Conservation (phyloP, 2,797 vertebrate genomes). For the Limnodromus scolopaceus region DNA sequence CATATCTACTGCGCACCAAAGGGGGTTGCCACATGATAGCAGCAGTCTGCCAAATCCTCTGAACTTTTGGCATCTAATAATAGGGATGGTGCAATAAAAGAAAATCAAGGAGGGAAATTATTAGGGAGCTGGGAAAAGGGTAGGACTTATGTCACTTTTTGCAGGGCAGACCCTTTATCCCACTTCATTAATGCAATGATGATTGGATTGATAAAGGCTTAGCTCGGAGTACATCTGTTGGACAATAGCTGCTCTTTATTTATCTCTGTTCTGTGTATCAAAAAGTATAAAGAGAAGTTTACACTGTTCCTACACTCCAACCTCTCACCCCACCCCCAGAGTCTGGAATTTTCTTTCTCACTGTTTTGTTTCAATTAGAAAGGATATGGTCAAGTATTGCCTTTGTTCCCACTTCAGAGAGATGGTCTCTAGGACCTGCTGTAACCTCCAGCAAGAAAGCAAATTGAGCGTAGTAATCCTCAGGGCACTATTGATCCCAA, state of each 20-base stretch:
- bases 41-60: conserved; percentile 63
- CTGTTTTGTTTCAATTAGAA: conserved; percentile 49
- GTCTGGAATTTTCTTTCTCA: conserved; percentile 37
- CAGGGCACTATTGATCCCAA: neutral
- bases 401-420: conserved; percentile 56
- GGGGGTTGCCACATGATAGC: conserved; percentile 53
- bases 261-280: conserved; percentile 11
- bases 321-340: conserved; percentile 19
- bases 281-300: conserved; percentile 26
- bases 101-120: conserved; percentile 58
- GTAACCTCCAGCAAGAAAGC: conserved; percentile 32
- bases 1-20: neutral
- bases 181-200: conserved; percentile 8
- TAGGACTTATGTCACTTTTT: conserved; percentile 36
- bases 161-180: conserved; percentile 10
- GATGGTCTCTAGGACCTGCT: conserved; percentile 8
- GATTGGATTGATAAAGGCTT: conserved; percentile 34
- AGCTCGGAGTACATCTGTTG: conserved; percentile 7
- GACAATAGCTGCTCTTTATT: conserved; percentile 43
- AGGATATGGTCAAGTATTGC: conserved; percentile 2
- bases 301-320: conserved; percentile 39
- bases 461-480: neutral
- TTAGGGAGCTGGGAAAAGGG: conserved; percentile 36
- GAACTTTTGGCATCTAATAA: conserved; percentile 54
- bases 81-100: neutral